Percentiles rank a stretch among this genome's conserved stretches.
These are phyloP conservation scores for Crenichthys baileyi DNA, from an alignment of 2,797 vertebrate genomes.

Conservation along the genomic window DNA sequence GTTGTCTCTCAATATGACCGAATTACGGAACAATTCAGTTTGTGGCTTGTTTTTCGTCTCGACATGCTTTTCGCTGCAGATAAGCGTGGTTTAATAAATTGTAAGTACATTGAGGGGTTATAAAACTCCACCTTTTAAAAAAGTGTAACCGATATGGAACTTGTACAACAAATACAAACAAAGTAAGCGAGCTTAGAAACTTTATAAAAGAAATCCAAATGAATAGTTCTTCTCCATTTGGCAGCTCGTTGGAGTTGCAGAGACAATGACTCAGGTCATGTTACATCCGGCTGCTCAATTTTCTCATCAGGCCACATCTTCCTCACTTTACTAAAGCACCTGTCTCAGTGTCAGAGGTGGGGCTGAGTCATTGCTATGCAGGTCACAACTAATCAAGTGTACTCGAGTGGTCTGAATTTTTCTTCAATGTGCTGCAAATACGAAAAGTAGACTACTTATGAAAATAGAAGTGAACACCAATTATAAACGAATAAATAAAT, in stretches of 20 bases:
- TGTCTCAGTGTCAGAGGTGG: background rate
- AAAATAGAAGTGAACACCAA: background rate
- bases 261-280: conserved; percentile 49
- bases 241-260: background rate
- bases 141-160: background rate
- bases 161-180: background rate
- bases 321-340: conserved; percentile 6
- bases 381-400: background rate
- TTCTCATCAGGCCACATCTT: conserved; percentile 30
- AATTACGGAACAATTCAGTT: conserved; percentile 65
- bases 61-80: conserved; percentile 31
- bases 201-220: conserved; percentile 17
- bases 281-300: conserved; percentile 52
- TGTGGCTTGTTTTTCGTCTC: conserved; percentile 53
- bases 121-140: conserved; percentile 3
- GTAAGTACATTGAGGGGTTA: background rate
- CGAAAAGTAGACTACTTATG: background rate
- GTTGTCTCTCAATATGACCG: conserved; percentile 45
- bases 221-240: background rate
- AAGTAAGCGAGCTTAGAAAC: conserved; percentile 11
- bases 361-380: background rate
- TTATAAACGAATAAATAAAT: background rate
- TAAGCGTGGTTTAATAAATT: background rate
- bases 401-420: background rate
- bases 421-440: background rate